phyloP scores from a whole-genome alignment of 1,140 invertebrate species.

The Eupeodes corollae region DNA sequence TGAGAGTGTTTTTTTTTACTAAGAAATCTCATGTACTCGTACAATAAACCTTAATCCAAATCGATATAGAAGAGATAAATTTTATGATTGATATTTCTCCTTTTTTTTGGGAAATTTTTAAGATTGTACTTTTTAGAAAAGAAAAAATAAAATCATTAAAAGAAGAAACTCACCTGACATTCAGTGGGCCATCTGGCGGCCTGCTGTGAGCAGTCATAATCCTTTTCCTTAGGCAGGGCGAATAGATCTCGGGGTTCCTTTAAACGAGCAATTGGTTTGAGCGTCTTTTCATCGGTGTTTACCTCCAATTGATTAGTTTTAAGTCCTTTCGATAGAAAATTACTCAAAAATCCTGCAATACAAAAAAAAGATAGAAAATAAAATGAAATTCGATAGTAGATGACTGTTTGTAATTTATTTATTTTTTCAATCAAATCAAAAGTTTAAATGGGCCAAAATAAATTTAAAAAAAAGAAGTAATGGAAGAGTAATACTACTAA shows the following conservation, averaged over 20 bases:
- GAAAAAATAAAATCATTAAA: no score
- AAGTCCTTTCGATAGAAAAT: slow-evolving; percentile 37
- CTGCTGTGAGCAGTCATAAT: slow-evolving; percentile 56
- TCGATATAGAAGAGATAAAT: no score
- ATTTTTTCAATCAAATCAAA: background rate
- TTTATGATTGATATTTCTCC: no score
- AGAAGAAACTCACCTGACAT: slow-evolving; percentile 54
- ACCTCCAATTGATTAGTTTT: slow-evolving; percentile 55
- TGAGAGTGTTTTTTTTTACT: no score
- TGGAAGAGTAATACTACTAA: background rate
- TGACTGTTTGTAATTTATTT: background rate
- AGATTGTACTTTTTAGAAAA: no score
- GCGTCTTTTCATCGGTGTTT: slow-evolving; percentile 50
- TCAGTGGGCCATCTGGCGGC: slow-evolving; percentile 76
- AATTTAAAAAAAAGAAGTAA: background rate
- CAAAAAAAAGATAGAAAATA: slow-evolving; percentile 4
- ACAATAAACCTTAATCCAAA: no score
- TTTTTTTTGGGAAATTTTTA: no score
- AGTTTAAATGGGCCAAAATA: background rate
- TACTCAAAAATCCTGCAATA: slow-evolving; percentile 30
- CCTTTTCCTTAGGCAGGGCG: slow-evolving; percentile 52
- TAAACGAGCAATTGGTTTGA: slow-evolving; percentile 48
- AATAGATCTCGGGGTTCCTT: slow-evolving; percentile 57
- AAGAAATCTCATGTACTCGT: no score
- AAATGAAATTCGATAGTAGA: slow-evolving; percentile 1